Evolutionary conservation across 2,113 vertebrate species (phyloP), one percentile per base, ranked within the genome.

Genomic region (Tenrec ecaudatus): DNA sequence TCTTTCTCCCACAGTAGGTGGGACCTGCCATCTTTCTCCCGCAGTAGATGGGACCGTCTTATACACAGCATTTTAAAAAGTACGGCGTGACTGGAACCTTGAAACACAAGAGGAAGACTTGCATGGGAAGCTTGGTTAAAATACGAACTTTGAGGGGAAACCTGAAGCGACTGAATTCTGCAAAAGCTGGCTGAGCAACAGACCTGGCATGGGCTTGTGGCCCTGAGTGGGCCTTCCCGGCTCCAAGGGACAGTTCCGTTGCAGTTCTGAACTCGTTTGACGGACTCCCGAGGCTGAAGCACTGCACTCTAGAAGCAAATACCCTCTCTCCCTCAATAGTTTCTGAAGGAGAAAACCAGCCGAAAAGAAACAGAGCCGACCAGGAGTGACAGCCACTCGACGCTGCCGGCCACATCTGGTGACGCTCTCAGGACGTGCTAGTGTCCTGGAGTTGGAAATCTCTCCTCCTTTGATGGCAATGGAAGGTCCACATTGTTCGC

Each of bases 301-400:
- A 69, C 43, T 93, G 91, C 75, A 79, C 81, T 89, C 69, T 86
- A 14, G 86, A 93, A 84, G 57, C 38, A 29, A 88, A 27, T n/a
- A 36, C 83, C 87, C 81, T 69, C 47, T 79, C 75, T 76, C 75
- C 38, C 27, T 92, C 73, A 92, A 57, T 90, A 83, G 86, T 79
- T 93, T 88, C 93, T 73, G 33, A 81, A 87, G 86, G 66, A 89
- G 69, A 88, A 93, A 90, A 83, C 88, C 76, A 68, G 27, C 69
- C 82, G 71, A 86, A 69, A 91, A 95, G 33, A 71, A 91, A 85
- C 88, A 31, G 9, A 47, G 3, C 20, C 90, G 82, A 27, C 92
- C 53, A 57, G 77, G 91, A 85, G 66, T 95, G 64, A 79, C 58
- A 27, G 27, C 66, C 62, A 66, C 29, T 79, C 76, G 91, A 73